phyloP scores from a whole-genome alignment of 2,888 invertebrate species.

The Blastobasis lacticolella region DNA sequence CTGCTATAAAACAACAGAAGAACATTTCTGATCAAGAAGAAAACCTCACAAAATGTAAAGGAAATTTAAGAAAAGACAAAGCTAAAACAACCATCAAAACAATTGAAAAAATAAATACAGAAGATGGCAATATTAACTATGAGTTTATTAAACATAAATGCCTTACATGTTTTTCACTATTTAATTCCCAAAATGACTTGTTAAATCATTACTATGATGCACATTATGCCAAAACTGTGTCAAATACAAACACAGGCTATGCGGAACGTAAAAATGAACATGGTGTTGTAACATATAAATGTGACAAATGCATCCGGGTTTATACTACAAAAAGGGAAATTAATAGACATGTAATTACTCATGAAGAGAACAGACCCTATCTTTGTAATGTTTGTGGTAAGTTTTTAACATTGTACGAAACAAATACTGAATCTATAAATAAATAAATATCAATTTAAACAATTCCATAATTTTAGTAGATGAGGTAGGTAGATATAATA shows the following conservation, averaged over 20 bases:
- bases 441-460: no score
- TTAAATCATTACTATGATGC: conserved; percentile 33
- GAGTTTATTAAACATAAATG: conserved; percentile 22
- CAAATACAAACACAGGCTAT: background rate
- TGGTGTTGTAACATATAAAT: conserved; percentile 29
- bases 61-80: background rate
- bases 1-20: background rate
- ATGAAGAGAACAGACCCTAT: conserved; percentile 39
- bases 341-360: conserved; percentile 30
- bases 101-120: background rate
- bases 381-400: conserved; percentile 60
- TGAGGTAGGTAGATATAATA: background rate
- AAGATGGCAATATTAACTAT: conserved; percentile 2
- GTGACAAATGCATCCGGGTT: conserved; percentile 34
- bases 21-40: conserved; percentile 2
- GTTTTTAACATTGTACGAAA: conserved; percentile 8
- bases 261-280: conserved; percentile 14
- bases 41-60: conserved; percentile 1
- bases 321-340: conserved; percentile 30
- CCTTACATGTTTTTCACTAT: conserved; percentile 31
- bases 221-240: conserved; percentile 14
- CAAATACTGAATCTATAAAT: no score
- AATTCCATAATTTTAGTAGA: background rate
- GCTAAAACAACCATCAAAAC: background rate
- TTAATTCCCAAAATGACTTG: conserved; percentile 24